Conservation (phyloP, 2,797 vertebrate species). For the Orientallactaga sibirica region DNA sequence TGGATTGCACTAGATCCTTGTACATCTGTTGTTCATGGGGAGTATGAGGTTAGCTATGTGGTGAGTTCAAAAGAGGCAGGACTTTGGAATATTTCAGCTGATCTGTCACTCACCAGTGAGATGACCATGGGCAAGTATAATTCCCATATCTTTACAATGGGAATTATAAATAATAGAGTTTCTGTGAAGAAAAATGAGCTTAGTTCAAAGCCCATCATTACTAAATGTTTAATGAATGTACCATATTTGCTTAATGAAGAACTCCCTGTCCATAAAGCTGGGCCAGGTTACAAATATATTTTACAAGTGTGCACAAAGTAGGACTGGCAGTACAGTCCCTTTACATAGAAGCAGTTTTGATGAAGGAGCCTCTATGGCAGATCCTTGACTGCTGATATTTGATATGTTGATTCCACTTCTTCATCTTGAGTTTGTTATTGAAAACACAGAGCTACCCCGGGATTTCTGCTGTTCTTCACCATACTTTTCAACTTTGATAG, state of each 20-base stretch:
- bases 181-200: slow-evolving; percentile 42
- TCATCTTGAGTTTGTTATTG: neutral
- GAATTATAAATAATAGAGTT: slow-evolving; percentile 20
- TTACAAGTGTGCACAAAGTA: neutral
- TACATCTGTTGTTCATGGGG: neutral
- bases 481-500: neutral
- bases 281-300: neutral
- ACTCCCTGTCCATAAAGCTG: neutral
- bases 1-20: neutral
- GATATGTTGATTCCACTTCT: neutral
- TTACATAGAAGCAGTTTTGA: neutral
- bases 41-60: neutral
- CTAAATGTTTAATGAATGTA: neutral
- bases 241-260: neutral
- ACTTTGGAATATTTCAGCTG: neutral
- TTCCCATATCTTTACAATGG: slow-evolving; percentile 22
- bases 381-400: neutral
- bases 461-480: neutral
- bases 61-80: neutral
- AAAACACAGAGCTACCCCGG: neutral
- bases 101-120: neutral
- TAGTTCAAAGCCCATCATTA: neutral
- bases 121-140: neutral
- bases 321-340: neutral
- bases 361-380: neutral